Percentiles rank a stretch among this genome's conserved stretches.
Conservation (phyloP, 2,113 vertebrate species). For the Marcusenius ussheri region DNA sequence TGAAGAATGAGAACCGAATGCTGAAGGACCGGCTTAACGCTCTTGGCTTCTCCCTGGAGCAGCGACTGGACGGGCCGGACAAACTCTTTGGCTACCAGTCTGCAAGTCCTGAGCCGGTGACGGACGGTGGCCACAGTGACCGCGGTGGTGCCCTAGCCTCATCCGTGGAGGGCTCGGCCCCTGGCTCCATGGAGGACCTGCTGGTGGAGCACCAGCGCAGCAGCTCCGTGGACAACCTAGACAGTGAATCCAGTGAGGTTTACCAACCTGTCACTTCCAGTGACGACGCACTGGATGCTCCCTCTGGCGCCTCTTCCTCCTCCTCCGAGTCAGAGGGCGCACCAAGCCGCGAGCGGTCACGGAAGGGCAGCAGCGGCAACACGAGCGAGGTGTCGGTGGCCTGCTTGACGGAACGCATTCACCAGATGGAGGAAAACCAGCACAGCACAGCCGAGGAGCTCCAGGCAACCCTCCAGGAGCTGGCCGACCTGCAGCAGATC, state of each 20-base stretch:
- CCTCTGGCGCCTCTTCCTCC: conserved; percentile 75
- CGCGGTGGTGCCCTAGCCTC: conserved; percentile 75
- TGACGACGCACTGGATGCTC: conserved; percentile 85
- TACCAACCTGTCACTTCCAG: conserved; percentile 90
- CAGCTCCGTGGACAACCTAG: conserved; percentile 84
- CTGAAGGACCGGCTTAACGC: conserved; percentile 87
- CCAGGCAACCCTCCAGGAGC: conserved; percentile 86
- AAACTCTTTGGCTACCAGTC: conserved; percentile 79
- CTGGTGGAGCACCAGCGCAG: conserved; percentile 80
- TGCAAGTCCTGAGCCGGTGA: conserved; percentile 71
- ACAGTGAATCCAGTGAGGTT: conserved; percentile 89
- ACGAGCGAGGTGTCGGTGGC: conserved; percentile 84
- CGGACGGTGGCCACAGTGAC: conserved; percentile 69
- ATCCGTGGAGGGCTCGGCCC: conserved; percentile 86
- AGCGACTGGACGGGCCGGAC: conserved; percentile 76
- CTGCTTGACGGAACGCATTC: conserved; percentile 85
- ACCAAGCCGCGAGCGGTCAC: conserved; percentile 74
- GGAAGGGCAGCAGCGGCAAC: conserved; percentile 78
- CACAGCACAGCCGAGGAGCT: conserved; percentile 91
- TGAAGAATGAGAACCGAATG: conserved; percentile 93
- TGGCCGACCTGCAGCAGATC: conserved; percentile 87
- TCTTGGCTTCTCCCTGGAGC: conserved; percentile 85
- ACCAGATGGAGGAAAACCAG: conserved; percentile 96
- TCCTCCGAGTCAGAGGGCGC: conserved; percentile 82
- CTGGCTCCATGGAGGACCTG: conserved; percentile 86